Base-by-base conservation (phyloP, 2,797 vertebrate species). In the Pangasius mekongensis region DNA sequence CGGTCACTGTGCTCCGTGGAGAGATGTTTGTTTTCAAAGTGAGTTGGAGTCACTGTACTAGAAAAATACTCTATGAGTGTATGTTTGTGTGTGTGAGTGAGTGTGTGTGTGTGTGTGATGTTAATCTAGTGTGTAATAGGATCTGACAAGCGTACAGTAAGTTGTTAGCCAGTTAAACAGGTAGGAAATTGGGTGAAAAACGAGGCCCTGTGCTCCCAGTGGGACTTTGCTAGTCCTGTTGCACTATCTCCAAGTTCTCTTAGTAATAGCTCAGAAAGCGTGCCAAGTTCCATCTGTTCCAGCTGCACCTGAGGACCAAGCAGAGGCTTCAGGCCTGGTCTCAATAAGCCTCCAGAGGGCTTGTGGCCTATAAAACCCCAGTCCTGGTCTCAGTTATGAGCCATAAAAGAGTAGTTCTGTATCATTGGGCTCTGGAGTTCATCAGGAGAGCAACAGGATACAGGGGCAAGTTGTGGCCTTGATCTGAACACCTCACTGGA, bases 1-100 rank as follows among this genome's bases (percentile, higher is more conserved):
- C 97, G 0, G 97, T 99, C 86, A 97, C 97, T 0, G 95, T 99
- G 95, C 97, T 99, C 83, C 96, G 98, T 2, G 98, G 98, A 91
- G 98, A 99, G 92, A 99, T 99, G 98, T 99, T 99, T 89, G 98
- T 99, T 54, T 99, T 99, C 91, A 99, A 99, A 97, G 98, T 99
- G 92, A 93, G 89, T 22, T 30, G 1, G 30, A 54, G 30, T 54
- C n/a, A 33, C 67, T 56, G 4, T 84, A 16, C 18, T 33, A 24
- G 18, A 84, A 30, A 33, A 69, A 69, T 69, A 33, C 11, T 54
- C 30, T 36, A 8, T 47, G 39, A 33, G 11, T 85, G 67, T 86
- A 30, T 77, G 71, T 85, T 14, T 18, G 36, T 85, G 20, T 73
- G 69, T 24, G 13, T 60, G 33, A 7, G 54, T 62, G 18, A 0